These are phyloP conservation scores for Lonchura striata DNA, from an alignment of 2,113 vertebrate genomes.

Conservation along the genomic window DNA sequence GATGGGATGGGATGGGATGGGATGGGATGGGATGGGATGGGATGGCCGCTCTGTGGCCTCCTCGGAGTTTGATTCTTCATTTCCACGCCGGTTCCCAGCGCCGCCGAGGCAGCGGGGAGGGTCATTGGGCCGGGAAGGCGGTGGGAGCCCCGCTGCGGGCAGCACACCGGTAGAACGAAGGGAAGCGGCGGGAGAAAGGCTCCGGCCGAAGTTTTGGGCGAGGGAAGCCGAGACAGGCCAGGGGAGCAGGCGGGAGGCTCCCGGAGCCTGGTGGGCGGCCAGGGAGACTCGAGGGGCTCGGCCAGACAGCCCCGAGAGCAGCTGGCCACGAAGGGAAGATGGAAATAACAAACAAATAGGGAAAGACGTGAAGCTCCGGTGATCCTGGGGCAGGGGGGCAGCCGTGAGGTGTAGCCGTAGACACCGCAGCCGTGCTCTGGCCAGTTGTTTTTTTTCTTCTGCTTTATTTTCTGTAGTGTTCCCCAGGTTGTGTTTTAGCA, in stretches of 20 bases:
- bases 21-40: background rate
- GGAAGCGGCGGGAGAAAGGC: background rate
- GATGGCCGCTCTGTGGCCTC: background rate
- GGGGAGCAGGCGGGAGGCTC: background rate
- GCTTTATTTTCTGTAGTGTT: background rate
- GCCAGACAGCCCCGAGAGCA: background rate
- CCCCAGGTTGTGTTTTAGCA: background rate
- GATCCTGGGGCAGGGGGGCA: background rate
- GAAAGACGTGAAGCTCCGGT: background rate
- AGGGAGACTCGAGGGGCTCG: background rate
- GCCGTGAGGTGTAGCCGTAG: background rate
- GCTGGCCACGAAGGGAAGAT: background rate
- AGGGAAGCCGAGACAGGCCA: background rate
- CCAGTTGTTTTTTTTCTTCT: background rate
- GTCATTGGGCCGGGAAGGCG: background rate
- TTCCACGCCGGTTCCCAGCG: background rate
- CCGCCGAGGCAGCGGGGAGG: background rate
- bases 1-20: accelerated
- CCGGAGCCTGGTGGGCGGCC: background rate
- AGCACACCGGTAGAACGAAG: accelerated
- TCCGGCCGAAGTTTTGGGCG: background rate
- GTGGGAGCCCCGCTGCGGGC: background rate
- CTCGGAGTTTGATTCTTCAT: background rate
- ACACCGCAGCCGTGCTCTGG: background rate
- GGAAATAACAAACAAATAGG: background rate